Conservation (phyloP, 2,888 invertebrate species). For the Quadriops clusia region DNA sequence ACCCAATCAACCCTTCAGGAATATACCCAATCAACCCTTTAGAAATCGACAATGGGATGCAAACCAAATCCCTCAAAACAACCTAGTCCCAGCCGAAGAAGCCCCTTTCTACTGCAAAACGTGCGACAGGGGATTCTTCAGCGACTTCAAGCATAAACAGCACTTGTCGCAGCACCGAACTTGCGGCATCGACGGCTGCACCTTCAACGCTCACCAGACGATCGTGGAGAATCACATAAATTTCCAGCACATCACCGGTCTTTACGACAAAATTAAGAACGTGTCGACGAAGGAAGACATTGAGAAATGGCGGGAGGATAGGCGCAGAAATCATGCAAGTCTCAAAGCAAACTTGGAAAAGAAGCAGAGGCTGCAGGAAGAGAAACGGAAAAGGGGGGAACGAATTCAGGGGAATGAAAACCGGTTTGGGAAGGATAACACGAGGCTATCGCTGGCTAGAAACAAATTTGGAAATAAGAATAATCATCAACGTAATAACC, state of each 20-base stretch:
- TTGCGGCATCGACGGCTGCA: conserved; percentile 73
- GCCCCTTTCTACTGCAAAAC: too few relatives aligned
- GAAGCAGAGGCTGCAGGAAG: conserved; percentile 49
- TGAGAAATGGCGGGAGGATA: conserved; percentile 70
- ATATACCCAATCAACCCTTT: too few relatives aligned
- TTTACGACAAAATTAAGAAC: conserved; percentile 66
- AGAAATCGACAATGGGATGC: too few relatives aligned
- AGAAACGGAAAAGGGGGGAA: conserved; percentile 64
- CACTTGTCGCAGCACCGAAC: conserved; percentile 66
- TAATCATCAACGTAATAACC: too few relatives aligned
- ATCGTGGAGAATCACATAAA: conserved; percentile 69
- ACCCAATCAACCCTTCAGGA: too few relatives aligned
- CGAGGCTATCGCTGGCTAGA: too few relatives aligned
- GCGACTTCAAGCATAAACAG: conserved; percentile 44
- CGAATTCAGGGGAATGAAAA: conserved; percentile 42
- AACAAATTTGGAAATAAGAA: conserved; percentile 21
- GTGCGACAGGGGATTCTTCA: conserved; percentile 67
- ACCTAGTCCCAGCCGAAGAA: too few relatives aligned
- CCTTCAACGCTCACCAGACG: conserved; percentile 65
- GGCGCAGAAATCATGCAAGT: conserved; percentile 49
- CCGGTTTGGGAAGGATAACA: too few relatives aligned
- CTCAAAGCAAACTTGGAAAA: conserved; percentile 49
- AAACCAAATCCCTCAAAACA: too few relatives aligned
- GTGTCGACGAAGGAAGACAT: conserved; percentile 71
- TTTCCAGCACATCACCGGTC: conserved; percentile 73